phyloP scores from a whole-genome alignment of 1,140 invertebrate species.

The Zaprionus inermis region DNA sequence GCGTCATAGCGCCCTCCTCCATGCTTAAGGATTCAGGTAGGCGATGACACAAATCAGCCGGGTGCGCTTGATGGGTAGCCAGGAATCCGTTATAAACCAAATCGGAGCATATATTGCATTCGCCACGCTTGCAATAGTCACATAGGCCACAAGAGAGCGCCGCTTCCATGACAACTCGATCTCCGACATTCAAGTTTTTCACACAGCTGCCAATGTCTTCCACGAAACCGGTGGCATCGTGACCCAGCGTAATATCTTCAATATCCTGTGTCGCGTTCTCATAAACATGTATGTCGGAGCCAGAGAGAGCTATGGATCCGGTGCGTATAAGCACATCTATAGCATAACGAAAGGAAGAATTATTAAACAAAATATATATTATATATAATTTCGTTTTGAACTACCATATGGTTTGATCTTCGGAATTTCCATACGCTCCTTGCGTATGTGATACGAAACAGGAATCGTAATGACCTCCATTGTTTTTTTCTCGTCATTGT shows the following conservation, averaged over 20 bases:
- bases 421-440: conserved; percentile 22
- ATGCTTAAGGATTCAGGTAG: conserved; percentile 55
- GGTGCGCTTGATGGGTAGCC: conserved; percentile 61
- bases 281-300: conserved; percentile 73
- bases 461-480: conserved; percentile 44
- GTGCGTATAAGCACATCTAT: conserved; percentile 70
- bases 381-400: background rate
- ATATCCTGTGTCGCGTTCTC: conserved; percentile 57
- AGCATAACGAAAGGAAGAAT: background rate
- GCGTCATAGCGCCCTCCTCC: conserved; percentile 65
- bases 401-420: conserved; percentile 54
- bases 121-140: conserved; percentile 66
- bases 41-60: conserved; percentile 72
- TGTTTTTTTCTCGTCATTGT: background rate
- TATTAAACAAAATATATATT: background rate
- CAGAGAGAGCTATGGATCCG: conserved; percentile 53
- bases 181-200: conserved; percentile 57
- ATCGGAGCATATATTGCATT: conserved; percentile 69
- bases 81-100: conserved; percentile 72
- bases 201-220: conserved; percentile 63
- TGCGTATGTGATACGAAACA: conserved; percentile 44
- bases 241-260: conserved; percentile 63
- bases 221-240: conserved; percentile 71
- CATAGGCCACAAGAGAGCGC: conserved; percentile 73
- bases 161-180: conserved; percentile 72